Evolutionary conservation across 2,888 invertebrate genomes (phyloP), one percentile per base, ranked within the genome.

Genomic region (Nemoura dubitans): DNA sequence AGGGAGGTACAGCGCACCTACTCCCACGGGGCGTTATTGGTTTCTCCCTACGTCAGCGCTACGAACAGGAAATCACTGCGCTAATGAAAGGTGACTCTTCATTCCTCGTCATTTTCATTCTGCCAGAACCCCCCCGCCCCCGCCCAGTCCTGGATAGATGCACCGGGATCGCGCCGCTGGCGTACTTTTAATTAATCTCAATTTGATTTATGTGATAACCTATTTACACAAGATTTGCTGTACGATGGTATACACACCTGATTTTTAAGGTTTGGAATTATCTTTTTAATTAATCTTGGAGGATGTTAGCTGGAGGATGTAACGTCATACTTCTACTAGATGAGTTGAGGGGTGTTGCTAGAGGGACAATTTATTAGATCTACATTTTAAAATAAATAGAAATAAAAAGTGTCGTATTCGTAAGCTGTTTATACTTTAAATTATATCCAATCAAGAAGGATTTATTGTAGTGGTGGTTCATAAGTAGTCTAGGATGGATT

Each of bases 81-180:
- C 59, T 59, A 59, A 59, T 59, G 59, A 59, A 59, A 59, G 59
- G 59, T 59, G 59, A 59, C 59, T 59, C 59, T 59, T 59, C 59
- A 14, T 59, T 59, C 59, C 6, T 7, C 59, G 59, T 59, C 59
- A 59, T 59, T 59, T 59, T 59, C 59, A 59, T 59, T 59, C 59
- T 14, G 16, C 21, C 59, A 7, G 59, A 59, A 14, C 21, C 59
- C 59, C 59, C 10, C 10, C 59, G 16, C 59, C 59, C 59, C 59
- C 21, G 14, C 59, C 36, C 3, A 3, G 59, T 3, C 59, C 14
- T 59, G 59, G 16, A 16, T 3, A 10, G 21, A 59, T 59, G 59
- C 59, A 16, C 21, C 14, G 59, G 36, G 1, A 59, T 10, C 59
- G 1, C 59, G 59, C 59, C 59, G 14, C 59, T 2, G 59, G 59